Evolutionary conservation across 2,797 vertebrate species (phyloP), one percentile per base, ranked within the genome.

Genomic region (Etheostoma nigrum): DNA sequence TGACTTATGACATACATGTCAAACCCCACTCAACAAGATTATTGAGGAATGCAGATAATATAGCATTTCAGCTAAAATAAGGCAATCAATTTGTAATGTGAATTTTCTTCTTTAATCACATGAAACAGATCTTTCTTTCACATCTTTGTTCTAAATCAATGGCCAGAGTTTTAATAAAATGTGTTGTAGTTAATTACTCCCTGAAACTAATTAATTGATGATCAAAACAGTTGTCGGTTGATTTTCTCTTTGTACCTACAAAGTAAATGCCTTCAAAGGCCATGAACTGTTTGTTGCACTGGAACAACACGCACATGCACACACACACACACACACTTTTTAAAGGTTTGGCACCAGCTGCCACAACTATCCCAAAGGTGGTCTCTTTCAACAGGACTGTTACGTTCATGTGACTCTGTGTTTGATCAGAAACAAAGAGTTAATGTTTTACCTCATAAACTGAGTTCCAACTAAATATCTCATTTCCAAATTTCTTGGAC

Each of bases 261-360:
- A 58, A n/a, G 4, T 23, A 42, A 19, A 47, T 2, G 40, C 42
- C 13, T 44, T 44, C 5, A 44, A 75, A 74, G 75, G 68, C 60
- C 51, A 58, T 58, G 47, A 74, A 67, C 52, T 74, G 48, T 79
- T 68, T 69, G 62, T 70, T 54, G 36, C 48, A n/a, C 66, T 74
- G 36, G 57, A 23, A 79, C 49, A 33, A 71, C 71, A 76, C 52
- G 67, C 72, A 59, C 61, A 45, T 30, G 30, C 73, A 67, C 23
- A 65, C 68, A 59, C n/a, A 81, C 58, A 44, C 25, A 45, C 42
- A 40, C 73, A 67, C 68, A 52, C 23, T 47, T 55, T 79, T 76
- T 69, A 68, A 75, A 58, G 42, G 74, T 82, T 72, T 76, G 76
- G 74, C 76, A 80, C 55, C 90, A 92, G 89, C 89, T 92, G 91